Conservation (phyloP, 2,888 invertebrate species). For the Lycophotia porphyrea region DNA sequence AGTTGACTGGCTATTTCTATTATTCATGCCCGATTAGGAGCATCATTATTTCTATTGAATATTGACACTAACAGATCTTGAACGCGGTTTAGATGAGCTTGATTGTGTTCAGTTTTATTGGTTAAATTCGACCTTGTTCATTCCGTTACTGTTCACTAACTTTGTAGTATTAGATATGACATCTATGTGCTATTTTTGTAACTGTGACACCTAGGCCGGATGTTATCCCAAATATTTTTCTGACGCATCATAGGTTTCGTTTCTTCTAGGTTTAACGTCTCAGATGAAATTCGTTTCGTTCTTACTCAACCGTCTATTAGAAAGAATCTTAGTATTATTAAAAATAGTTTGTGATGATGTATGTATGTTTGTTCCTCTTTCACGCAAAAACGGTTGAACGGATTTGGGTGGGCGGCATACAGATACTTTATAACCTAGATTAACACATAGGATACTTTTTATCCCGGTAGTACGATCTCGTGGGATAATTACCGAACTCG, state of each 20-base stretch:
- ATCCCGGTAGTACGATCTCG: too few species aligned
- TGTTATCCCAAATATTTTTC: constrained; percentile 6
- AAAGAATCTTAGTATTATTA: background rate
- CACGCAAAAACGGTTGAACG: too few species aligned
- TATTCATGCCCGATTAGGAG: background rate
- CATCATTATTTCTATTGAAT: background rate
- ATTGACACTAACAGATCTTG: background rate
- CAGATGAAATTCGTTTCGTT: too few species aligned
- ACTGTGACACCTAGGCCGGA: background rate
- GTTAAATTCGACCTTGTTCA: background rate
- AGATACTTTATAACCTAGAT: too few species aligned
- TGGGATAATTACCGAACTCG: too few species aligned
- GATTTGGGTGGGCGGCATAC: too few species aligned
- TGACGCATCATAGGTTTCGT: background rate
- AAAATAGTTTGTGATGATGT: too few species aligned
- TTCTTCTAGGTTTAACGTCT: background rate
- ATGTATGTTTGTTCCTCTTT: too few species aligned
- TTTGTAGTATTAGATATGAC: background rate
- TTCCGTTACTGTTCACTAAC: background rate
- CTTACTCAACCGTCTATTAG: background rate
- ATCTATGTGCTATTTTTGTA: constrained; percentile 1
- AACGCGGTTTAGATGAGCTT: background rate
- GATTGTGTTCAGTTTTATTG: background rate
- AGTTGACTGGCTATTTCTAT: background rate
- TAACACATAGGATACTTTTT: too few species aligned